Percentiles rank a stretch among this genome's conserved stretches.
Conservation (phyloP, 1,140 invertebrate species). For the Penaeus vannamei region DNA sequence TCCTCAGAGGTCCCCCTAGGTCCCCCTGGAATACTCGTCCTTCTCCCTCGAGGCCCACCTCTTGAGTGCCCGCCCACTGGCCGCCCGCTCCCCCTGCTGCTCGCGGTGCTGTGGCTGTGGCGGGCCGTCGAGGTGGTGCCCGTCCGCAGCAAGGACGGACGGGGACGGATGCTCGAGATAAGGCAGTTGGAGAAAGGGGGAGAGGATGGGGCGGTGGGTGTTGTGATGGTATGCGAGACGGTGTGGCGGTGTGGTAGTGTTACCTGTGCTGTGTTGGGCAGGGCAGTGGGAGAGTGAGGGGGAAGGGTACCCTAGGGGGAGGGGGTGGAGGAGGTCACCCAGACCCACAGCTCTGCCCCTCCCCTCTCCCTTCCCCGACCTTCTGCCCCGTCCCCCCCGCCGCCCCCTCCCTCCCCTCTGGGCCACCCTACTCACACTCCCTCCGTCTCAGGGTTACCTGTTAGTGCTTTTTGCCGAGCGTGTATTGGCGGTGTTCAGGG, state of each 20-base stretch:
- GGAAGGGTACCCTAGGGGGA: not conserved
- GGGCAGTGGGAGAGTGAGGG: conserved; percentile 33
- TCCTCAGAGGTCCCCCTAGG: not conserved
- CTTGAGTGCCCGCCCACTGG: not conserved
- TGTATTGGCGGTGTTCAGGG: too few species aligned
- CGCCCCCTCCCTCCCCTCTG: not conserved
- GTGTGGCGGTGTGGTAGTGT: conserved; percentile 64
- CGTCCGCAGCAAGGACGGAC: too few species aligned
- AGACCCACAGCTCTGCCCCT: conserved; percentile 1
- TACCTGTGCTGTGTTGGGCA: conserved; percentile 61
- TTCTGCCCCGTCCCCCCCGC: not conserved
- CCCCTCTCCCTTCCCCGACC: not conserved
- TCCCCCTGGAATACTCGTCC: conserved; percentile 10
- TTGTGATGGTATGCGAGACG: conserved; percentile 17
- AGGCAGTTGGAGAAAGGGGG: not conserved
- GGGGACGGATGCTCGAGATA: conserved; percentile 27
- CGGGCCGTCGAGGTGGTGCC: conserved; percentile 50
- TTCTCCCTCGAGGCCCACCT: not conserved
- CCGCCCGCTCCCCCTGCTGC: not conserved
- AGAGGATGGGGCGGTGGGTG: not conserved
- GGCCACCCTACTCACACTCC: too few species aligned
- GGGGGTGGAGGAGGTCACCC: conserved; percentile 7
- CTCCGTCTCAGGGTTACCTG: too few species aligned
- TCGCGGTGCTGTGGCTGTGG: not conserved
- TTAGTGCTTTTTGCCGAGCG: too few species aligned